Percentiles rank a stretch among this genome's conserved stretches.
phyloP scores from a whole-genome alignment of 2,888 invertebrate species.

The Nomada hirtipes region DNA sequence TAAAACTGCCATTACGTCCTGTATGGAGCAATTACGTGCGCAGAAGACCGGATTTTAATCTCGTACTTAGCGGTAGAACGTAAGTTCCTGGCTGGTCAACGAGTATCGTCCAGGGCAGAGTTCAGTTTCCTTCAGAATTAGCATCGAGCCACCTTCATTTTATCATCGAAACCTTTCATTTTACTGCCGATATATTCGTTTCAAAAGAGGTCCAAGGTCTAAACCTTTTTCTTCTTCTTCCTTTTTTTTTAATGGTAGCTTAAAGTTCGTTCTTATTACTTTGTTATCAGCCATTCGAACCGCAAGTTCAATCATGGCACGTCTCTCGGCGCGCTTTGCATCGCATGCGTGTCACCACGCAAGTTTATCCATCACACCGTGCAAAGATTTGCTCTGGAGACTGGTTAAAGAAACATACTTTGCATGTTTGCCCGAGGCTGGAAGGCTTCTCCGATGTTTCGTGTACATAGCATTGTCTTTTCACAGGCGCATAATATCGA shows the following conservation, averaged over 20 bases:
- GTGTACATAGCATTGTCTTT: constrained; percentile 29
- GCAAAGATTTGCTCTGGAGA: constrained; percentile 52
- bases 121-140: constrained; percentile 19
- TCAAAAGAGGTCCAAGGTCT: background rate
- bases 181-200: background rate
- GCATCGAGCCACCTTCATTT: background rate
- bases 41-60: constrained; percentile 82
- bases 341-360: constrained; percentile 49
- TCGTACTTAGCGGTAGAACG: constrained; percentile 82
- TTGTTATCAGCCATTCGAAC: constrained; percentile 1
- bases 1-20: constrained; percentile 76
- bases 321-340: constrained; percentile 25
- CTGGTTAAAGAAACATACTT: constrained; percentile 45
- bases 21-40: constrained; percentile 80
- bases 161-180: background rate
- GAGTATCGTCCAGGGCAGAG: constrained; percentile 37
- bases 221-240: background rate
- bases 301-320: constrained; percentile 45
- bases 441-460: constrained; percentile 32
- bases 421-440: constrained; percentile 25
- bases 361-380: constrained; percentile 29
- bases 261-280: background rate
- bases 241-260: background rate
- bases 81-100: constrained; percentile 73
- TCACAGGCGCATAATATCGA: constrained; percentile 8